Percentiles rank a stretch among this genome's conserved stretches.
phyloP scores from a whole-genome alignment of 2,113 vertebrate species.

The Glaucidium brasilianum region DNA sequence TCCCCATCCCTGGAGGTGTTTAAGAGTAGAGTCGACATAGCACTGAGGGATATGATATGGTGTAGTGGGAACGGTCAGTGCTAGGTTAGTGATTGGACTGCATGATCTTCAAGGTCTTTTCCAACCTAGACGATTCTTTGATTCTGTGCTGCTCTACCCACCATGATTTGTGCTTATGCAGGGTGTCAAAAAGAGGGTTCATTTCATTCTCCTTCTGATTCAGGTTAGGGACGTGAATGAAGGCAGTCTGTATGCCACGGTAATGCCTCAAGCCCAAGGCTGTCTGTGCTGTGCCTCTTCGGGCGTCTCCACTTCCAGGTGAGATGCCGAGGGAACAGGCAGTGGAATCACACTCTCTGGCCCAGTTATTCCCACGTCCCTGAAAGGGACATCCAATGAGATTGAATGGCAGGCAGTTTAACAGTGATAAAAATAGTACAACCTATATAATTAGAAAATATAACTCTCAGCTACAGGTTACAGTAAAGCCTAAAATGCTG shows the following conservation, averaged over 20 bases:
- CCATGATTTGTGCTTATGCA: rapidly evolving
- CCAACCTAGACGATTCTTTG: too few species aligned
- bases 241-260: rapidly evolving
- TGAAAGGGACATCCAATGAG: constrained; percentile 57
- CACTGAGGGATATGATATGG: too few species aligned
- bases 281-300: rapidly evolving
- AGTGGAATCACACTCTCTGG: not conserved
- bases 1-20: too few species aligned
- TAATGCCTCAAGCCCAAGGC: not conserved
- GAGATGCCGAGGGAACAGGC: not conserved
- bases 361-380: constrained; percentile 41
- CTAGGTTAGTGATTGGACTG: too few species aligned
- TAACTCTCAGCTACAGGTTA: constrained; percentile 48
- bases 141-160: not conserved
- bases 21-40: too few species aligned
- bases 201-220: not conserved
- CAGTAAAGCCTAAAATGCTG: constrained; percentile 18
- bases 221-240: not conserved
- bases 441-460: constrained; percentile 64
- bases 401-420: constrained; percentile 49
- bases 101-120: too few species aligned
- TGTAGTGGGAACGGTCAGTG: too few species aligned
- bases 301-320: not conserved
- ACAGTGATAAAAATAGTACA: constrained; percentile 61
- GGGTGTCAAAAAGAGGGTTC: not conserved